Base-by-base conservation (phyloP, 1,140 invertebrate genomes). In the Octopus bimaculoides region DNA sequence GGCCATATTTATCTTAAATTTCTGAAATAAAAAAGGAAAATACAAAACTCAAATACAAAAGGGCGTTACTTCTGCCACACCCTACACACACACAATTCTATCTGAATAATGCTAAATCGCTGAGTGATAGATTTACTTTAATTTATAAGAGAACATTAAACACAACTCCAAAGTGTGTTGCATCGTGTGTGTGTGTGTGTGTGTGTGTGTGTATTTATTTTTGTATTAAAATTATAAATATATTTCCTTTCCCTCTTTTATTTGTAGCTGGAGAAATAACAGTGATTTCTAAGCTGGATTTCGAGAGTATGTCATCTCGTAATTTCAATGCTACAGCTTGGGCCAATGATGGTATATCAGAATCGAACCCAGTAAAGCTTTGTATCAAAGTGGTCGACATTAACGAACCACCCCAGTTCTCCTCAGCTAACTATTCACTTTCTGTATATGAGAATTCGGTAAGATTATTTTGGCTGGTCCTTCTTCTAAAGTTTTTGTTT, bases 371-470 rank as follows among this genome's bases (percentile, higher is more conserved):
- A 14, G 14, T 75, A 52, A 75, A 52, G 2, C 6, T 75, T 17
- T 41, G 20, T 5, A 7, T 75, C 14, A 52, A 41, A 10, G 26
- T 75, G 6, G 74, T 75, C n/a, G 52, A 75, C 17, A 52, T 41
- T 4, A 75, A 75, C 52, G 74, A 75, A 75, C n/a, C 74, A 7
- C 74, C 74, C 5, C n/a, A 7, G 41, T 75, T 75, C 52, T 75
- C 74, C 17, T 75, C 74, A 41, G 2, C 17, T 26, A 53, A 52
- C 52, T 75, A 75, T 52, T 14, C 26, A 52, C 20, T 75, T 10
- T 52, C 41, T 41, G 41, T 41, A 5, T 52, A 75, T 8, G 74
- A 75, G 52, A 52, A 52, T 6, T 53, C 74, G 26, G 74, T 75
- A 53, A 75, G 74, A 41, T 52, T 75, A 61, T 61, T 61, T 61